Base-by-base conservation (phyloP, 2,888 invertebrate species). In the Acronicta aceris region DNA sequence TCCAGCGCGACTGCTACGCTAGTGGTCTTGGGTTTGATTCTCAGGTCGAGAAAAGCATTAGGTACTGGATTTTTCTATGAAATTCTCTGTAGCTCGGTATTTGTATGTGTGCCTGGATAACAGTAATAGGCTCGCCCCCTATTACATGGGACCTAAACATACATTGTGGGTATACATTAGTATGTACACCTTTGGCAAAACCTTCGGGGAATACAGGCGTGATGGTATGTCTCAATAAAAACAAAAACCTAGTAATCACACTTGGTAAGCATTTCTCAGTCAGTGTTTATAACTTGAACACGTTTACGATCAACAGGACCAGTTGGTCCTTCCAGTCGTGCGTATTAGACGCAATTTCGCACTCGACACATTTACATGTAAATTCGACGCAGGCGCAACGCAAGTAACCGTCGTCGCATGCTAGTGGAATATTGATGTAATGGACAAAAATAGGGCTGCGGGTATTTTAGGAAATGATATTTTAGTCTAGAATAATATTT, bases 351-450 rank as follows among this genome's bases (percentile, higher is more conserved):
- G 53, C 58, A 66, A 71, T 81, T 75, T 78, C 57, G 68, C 70
- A 66, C 67, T 65, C 58, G 66, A 68, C 59, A 66, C 71, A 83
- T 83, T 81, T 74, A 72, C 78, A 85, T 85, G 74, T 76, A 81
- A 81, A 84, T 80, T 78, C 68, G 74, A 65, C 52, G 59, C 64
- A 33, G 47, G 45, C 56, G 60, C 51, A 57, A 50, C 42, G 55
- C 59, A 42, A 52, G 48, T 54, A 59, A 59, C 59, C 54, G 56
- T 65, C 55, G 62, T 43, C 53, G 61, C 36, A 63, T 68, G 69
- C 59, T 61, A 47, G 62, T 55, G 49, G 72, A 74, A 71, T 75
- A 60, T 60, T 58, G 58, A 72, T 72, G 72, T 63, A 51, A 71
- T 71, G 61, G 58, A 41, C n/a, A 45, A n/a, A n/a, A 17, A 17